Base-by-base conservation (phyloP, 2,797 vertebrate genomes). In the Adrianichthys oophorus region DNA sequence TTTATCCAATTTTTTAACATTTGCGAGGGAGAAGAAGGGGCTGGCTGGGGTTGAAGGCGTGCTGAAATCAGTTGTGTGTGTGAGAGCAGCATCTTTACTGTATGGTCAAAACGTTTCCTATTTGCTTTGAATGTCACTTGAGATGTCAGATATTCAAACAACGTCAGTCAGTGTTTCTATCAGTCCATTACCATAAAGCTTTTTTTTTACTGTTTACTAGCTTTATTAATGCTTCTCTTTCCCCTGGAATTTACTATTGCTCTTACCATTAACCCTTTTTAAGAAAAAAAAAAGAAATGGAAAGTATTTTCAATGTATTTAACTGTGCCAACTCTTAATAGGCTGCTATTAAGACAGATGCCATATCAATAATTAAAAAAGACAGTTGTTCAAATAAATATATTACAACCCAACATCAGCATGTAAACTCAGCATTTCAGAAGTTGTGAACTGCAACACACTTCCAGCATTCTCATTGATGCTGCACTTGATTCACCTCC, bases 1-100 rank as follows among this genome's bases (percentile, higher is more conserved):
- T 92, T 90, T 91, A 73, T 79, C 70, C 79, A 79, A 83, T 76
- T 84, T 85, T 85, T 85, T 62, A 68, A 84, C 68, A 76, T 69
- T 72, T 62, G 68, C 56, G 71, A 49, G 57, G 59, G 43, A 65
- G 75, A 12, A 37, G 14, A 65, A 47, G 16, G 41, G 80, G 66
- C 82, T 68, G 80, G 48, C 51, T 48, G 48, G 56, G 66, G 70
- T 50, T 32, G 57, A 68, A 70, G 76, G 76, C 58, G 82, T 70
- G 60, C 68, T 45, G 65, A 75, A 76, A 80, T 64, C 26, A 47
- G 80, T 37, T 26, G 67, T 78, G 64, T 78, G 64, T 74, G 79
- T 51, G 70, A 62, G 65, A 66, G 56, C 45, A 60, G 50, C 41
- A 52, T 26, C 55, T 70, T 46, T 77, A 72, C 74, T 72, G 57